Evolutionary conservation across 2,888 invertebrate species (phyloP).

Genomic region (Agrotis puta): DNA sequence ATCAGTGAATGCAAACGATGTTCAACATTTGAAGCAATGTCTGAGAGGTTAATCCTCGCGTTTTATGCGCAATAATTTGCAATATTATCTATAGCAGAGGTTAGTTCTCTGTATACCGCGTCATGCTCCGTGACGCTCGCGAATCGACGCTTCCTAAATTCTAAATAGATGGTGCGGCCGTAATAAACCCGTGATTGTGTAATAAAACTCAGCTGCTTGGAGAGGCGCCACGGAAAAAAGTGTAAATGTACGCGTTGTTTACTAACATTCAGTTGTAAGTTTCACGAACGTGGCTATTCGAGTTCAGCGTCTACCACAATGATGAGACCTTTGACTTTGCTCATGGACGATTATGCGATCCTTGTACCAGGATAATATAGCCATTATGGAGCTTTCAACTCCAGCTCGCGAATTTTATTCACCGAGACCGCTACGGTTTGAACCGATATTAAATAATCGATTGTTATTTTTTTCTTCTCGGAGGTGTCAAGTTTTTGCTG

Average conservation of each 20-base stretch:
- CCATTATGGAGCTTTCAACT: constrained; percentile 63
- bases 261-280: constrained; percentile 79
- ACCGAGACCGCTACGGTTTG: constrained; percentile 74
- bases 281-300: constrained; percentile 61
- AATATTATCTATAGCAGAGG: constrained; percentile 27
- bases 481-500: constrained; percentile 86
- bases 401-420: constrained; percentile 70
- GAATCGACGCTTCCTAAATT: constrained; percentile 74
- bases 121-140: constrained; percentile 61
- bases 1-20: constrained; percentile 30
- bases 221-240: constrained; percentile 78
- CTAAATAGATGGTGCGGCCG: constrained; percentile 74
- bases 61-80: constrained; percentile 38
- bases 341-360: constrained; percentile 62
- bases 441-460: constrained; percentile 83
- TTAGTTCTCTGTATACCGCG: constrained; percentile 49
- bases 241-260: constrained; percentile 81
- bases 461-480: constrained; percentile 74
- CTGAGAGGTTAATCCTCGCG: constrained; percentile 31
- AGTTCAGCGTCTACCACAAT: constrained; percentile 69
- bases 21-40: constrained; percentile 12
- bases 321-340: constrained; percentile 75
- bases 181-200: constrained; percentile 81
- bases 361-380: constrained; percentile 65
- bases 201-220: constrained; percentile 83